Evolutionary conservation across 2,888 invertebrate genomes (phyloP).

Genomic region (Baronia brevicornis): DNA sequence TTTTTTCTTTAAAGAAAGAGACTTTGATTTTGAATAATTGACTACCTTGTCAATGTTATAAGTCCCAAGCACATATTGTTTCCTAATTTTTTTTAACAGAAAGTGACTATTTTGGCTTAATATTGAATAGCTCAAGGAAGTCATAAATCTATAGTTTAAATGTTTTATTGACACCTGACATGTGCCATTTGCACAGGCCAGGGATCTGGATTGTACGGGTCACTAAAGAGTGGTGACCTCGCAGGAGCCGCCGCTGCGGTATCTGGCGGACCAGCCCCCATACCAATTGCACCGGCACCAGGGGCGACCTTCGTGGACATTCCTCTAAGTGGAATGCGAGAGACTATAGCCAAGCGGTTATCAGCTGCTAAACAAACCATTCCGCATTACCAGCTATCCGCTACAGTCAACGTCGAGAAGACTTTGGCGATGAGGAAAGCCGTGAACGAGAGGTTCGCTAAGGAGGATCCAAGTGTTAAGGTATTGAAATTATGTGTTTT

Average conservation of each 20-base stretch:
- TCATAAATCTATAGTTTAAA: too few relatives aligned
- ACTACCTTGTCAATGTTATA: too few relatives aligned
- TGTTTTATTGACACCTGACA: slow-evolving; percentile 13
- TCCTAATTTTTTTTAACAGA: too few relatives aligned
- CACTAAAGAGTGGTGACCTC: slow-evolving; percentile 88
- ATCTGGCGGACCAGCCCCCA: slow-evolving; percentile 27
- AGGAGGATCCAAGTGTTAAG: slow-evolving; percentile 81
- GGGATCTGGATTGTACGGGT: slow-evolving; percentile 88
- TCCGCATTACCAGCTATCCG: slow-evolving; percentile 96
- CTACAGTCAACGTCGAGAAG: slow-evolving; percentile 90
- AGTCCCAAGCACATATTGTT: too few relatives aligned
- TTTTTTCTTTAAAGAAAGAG: too few relatives aligned
- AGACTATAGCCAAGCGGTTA: slow-evolving; percentile 92
- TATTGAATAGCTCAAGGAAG: too few relatives aligned
- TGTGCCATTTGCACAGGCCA: slow-evolving; percentile 56
- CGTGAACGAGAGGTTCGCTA: slow-evolving; percentile 87
- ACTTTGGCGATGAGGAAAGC: slow-evolving; percentile 83
- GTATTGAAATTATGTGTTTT: slow-evolving; percentile 24
- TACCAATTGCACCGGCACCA: slow-evolving; percentile 44
- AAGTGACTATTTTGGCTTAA: not conserved
- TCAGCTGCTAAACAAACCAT: slow-evolving; percentile 92
- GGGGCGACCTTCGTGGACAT: slow-evolving; percentile 82
- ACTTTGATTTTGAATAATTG: too few relatives aligned
- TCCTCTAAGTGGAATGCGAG: slow-evolving; percentile 88
- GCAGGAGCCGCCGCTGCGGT: slow-evolving; percentile 43